Evolutionary conservation across 1,140 invertebrate species (phyloP).

Genomic region (Micrasema minimum): DNA sequence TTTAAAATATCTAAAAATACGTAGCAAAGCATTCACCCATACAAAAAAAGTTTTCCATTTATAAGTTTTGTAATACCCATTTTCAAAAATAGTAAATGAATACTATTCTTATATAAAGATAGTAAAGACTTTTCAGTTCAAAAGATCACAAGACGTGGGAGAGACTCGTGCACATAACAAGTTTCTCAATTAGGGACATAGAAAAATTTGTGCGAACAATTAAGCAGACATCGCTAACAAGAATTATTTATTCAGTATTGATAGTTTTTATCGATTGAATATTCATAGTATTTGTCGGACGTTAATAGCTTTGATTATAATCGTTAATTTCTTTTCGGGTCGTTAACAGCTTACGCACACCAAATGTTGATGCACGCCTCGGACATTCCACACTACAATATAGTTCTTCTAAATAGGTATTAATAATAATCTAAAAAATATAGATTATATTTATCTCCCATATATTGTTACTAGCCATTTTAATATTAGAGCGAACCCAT

Average conservation of each 20-base stretch:
- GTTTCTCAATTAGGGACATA: slow-evolving; percentile 11
- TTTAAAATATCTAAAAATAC: too few species aligned
- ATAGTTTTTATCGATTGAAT: slow-evolving; percentile 15
- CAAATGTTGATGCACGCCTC: background rate
- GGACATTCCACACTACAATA: background rate
- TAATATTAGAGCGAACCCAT: too few species aligned
- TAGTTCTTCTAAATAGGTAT: too few species aligned
- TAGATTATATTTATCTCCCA: too few species aligned
- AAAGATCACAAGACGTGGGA: background rate
- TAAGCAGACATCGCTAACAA: slow-evolving; percentile 4
- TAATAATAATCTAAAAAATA: too few species aligned
- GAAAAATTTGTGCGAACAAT: slow-evolving; percentile 17
- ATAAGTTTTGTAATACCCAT: too few species aligned
- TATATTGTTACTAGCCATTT: too few species aligned
- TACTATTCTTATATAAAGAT: too few species aligned
- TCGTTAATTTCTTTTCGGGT: slow-evolving; percentile 22
- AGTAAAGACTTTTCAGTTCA: too few species aligned
- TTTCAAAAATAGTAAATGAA: too few species aligned
- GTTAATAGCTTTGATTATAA: slow-evolving; percentile 24
- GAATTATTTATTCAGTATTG: slow-evolving; percentile 22
- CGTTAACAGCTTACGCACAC: background rate
- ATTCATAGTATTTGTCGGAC: slow-evolving; percentile 20
- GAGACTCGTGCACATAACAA: background rate
- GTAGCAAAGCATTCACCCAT: too few species aligned
- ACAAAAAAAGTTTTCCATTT: too few species aligned